Percentiles rank a stretch among this genome's conserved stretches.
Evolutionary conservation across 2,888 invertebrate species (phyloP).

Genomic region (Acanthoscelides obtectus): DNA sequence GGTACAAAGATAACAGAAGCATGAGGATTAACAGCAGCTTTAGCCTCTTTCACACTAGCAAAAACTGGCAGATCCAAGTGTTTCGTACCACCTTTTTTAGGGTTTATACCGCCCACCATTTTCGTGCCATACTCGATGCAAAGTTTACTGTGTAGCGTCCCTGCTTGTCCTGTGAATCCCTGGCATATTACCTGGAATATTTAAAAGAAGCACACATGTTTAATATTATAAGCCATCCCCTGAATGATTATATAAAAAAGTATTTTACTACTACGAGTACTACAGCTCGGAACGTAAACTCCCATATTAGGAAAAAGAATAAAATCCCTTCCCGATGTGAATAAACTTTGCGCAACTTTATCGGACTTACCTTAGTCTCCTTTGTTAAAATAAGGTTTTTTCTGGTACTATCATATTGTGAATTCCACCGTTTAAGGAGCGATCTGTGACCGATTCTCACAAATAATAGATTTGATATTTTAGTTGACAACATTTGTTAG

Average conservation of each 20-base stretch:
- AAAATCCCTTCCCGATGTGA: too few species aligned
- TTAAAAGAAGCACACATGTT: too few species aligned
- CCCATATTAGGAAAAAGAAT: too few species aligned
- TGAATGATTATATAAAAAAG: too few species aligned
- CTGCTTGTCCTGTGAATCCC: conserved; percentile 72
- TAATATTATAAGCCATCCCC: too few species aligned
- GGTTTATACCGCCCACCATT: conserved; percentile 75
- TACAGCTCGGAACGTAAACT: too few species aligned
- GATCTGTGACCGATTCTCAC: background rate
- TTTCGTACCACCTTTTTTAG: conserved; percentile 75
- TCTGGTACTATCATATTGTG: conserved; percentile 9
- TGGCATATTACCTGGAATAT: conserved; percentile 61
- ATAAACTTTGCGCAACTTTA: too few species aligned
- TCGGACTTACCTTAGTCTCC: conserved; percentile 53
- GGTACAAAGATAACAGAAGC: conserved; percentile 78
- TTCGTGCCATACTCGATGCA: conserved; percentile 77
- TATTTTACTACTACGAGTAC: too few species aligned
- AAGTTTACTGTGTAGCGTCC: conserved; percentile 63
- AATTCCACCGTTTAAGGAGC: background rate
- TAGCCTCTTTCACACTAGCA: conserved; percentile 61
- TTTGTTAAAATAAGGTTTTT: conserved; percentile 23
- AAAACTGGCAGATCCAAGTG: conserved; percentile 72
- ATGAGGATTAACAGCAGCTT: conserved; percentile 61
- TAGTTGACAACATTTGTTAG: background rate
- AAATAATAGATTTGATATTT: background rate